phyloP scores from a whole-genome alignment of 2,113 vertebrate species.

The Thoracochromis brauschi region DNA sequence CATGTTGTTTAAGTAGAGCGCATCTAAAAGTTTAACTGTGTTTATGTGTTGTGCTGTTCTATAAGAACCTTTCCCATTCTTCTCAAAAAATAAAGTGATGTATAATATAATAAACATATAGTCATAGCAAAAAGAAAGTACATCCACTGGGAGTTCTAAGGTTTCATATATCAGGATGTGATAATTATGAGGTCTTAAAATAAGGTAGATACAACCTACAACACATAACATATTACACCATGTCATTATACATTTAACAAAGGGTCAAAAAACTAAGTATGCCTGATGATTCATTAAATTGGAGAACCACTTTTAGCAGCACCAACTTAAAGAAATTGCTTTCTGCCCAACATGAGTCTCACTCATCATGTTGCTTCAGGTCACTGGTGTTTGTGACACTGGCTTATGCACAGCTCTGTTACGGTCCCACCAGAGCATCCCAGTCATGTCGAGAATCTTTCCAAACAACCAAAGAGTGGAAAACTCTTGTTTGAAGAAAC shows the following conservation, averaged over 20 bases:
- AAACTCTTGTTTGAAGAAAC: background rate
- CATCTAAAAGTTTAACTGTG: background rate
- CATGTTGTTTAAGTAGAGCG: background rate
- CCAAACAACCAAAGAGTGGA: background rate
- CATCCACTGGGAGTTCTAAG: background rate
- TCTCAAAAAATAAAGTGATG: background rate
- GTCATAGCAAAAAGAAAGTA: background rate
- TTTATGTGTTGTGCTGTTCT: background rate
- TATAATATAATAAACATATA: background rate
- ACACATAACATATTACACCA: background rate
- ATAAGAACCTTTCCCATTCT: background rate
- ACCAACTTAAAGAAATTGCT: background rate
- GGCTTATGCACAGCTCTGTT: background rate
- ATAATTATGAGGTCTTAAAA: background rate
- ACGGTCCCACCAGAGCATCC: background rate
- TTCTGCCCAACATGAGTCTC: background rate
- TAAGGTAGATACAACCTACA: background rate
- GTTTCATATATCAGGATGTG: background rate
- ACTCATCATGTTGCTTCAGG: background rate
- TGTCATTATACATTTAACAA: background rate
- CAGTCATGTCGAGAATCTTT: background rate
- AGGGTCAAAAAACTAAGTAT: background rate
- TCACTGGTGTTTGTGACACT: background rate
- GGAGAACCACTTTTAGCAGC: accelerated
- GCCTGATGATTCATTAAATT: background rate